A percentile compares a stretch with the other conserved stretches of the same genome.
Evolutionary conservation across 2,113 vertebrate species (phyloP).

Genomic region (Phocoena phocoena): DNA sequence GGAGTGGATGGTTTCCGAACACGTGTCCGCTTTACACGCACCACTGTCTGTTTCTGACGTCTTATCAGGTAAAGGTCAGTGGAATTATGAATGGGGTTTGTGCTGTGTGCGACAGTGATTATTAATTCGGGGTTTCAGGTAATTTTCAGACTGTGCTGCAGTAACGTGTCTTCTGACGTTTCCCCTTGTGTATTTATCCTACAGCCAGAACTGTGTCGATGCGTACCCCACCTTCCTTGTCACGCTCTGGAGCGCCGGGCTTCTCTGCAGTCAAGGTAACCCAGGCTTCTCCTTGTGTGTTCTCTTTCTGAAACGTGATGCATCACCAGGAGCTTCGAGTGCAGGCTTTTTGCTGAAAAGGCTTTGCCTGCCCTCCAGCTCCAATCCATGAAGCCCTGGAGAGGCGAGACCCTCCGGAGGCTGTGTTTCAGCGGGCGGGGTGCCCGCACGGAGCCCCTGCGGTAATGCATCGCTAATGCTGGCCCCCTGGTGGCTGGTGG

Average conservation of each 20-base stretch:
- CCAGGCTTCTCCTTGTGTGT: background rate
- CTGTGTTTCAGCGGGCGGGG: accelerated
- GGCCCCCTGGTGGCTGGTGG: conserved; percentile 48
- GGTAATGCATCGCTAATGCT: conserved; percentile 17
- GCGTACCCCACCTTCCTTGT: conserved; percentile 94
- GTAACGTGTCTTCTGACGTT: background rate
- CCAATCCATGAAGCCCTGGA: background rate
- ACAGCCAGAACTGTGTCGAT: conserved; percentile 96
- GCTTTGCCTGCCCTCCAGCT: conserved; percentile 35
- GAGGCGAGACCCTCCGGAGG: background rate
- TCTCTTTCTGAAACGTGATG: background rate
- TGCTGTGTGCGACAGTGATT: accelerated
- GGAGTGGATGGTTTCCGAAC: background rate
- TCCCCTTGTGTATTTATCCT: conserved; percentile 62
- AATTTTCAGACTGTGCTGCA: background rate
- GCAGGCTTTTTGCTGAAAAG: background rate
- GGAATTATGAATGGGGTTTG: background rate
- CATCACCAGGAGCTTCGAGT: background rate
- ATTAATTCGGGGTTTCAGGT: background rate
- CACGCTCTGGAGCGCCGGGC: conserved; percentile 93
- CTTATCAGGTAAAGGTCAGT: background rate
- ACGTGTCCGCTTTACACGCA: background rate
- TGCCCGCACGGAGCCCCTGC: background rate
- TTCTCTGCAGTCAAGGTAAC: conserved; percentile 96
- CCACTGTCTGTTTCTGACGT: background rate